phyloP scores from a whole-genome alignment of 2,888 invertebrate genomes.

The Syritta pipiens region DNA sequence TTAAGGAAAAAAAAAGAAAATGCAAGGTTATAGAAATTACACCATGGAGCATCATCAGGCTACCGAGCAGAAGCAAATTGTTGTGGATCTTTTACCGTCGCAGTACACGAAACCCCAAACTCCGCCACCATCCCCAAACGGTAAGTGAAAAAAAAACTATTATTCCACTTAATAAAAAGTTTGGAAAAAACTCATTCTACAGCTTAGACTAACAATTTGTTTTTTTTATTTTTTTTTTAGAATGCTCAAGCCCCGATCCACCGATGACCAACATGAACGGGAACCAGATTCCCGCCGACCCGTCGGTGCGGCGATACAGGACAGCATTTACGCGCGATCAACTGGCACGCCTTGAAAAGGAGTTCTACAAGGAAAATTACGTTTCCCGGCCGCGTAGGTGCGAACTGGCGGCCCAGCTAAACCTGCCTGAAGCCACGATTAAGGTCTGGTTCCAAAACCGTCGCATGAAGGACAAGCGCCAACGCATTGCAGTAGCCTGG shows the following conservation, averaged over 20 bases:
- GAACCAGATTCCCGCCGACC: conserved; percentile 81
- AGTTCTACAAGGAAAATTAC: conserved; percentile 98
- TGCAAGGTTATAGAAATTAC: conserved; percentile 80
- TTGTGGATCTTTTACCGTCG: conserved; percentile 82
- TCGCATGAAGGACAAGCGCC: conserved; percentile 91
- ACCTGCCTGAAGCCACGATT: conserved; percentile 97
- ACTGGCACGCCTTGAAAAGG: conserved; percentile 93
- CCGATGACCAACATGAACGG: conserved; percentile 75
- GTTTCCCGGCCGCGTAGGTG: conserved; percentile 96
- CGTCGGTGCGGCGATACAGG: conserved; percentile 91
- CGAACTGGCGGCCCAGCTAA: conserved; percentile 95
- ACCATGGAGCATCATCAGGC: conserved; percentile 75
- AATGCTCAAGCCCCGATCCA: conserved; percentile 79
- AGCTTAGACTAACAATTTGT: conserved; percentile 9
- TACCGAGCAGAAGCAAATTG: conserved; percentile 80
- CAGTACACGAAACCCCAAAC: conserved; percentile 80
- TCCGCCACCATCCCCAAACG: conserved; percentile 81
- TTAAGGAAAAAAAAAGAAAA: conserved; percentile 71
- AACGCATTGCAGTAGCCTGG: conserved; percentile 96
- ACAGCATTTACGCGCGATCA: conserved; percentile 99
- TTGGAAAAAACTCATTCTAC: no score
- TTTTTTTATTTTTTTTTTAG: conserved; percentile 73
- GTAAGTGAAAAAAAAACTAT: conserved; percentile 72
- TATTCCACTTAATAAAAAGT: no score
- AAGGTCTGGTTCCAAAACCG: conserved; percentile 95